Percentiles rank a stretch among this genome's conserved stretches.
Evolutionary conservation across 2,113 vertebrate genomes (phyloP).

Genomic region (Elanoides forficatus): DNA sequence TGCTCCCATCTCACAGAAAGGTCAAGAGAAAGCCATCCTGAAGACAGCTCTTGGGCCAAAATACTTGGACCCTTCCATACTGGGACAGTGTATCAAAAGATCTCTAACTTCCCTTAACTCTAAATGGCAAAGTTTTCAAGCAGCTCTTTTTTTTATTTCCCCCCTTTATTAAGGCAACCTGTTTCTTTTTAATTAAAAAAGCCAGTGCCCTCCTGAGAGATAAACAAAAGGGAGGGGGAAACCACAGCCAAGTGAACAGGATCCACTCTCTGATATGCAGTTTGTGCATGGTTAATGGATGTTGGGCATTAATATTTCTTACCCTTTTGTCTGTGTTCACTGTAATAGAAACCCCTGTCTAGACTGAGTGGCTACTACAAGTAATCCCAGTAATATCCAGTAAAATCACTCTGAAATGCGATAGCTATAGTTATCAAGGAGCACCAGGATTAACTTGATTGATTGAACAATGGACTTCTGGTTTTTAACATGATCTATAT

Average conservation of each 20-base stretch:
- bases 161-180: neutral
- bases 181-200: conserved; percentile 32
- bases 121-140: neutral
- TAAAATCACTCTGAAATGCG: conserved; percentile 91
- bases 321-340: conserved; percentile 85
- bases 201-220: neutral
- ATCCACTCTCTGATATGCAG: conserved; percentile 43
- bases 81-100: neutral
- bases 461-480: conserved; percentile 76
- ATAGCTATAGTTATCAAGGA: conserved; percentile 81
- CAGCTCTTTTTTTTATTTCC: neutral
- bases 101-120: neutral
- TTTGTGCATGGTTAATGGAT: conserved; percentile 64
- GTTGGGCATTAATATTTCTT: conserved; percentile 71
- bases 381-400: conserved; percentile 94
- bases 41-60: neutral
- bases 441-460: conserved; percentile 77
- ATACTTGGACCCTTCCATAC: neutral
- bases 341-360: conserved; percentile 93
- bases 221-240: neutral
- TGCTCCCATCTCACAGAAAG: neutral
- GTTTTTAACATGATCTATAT: conserved; percentile 70
- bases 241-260: conserved; percentile 30
- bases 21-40: neutral
- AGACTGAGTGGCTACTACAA: conserved; percentile 92